Percentiles rank a stretch among this genome's conserved stretches.
phyloP scores from a whole-genome alignment of 2,888 invertebrate genomes.

The Brachyptera putata region DNA sequence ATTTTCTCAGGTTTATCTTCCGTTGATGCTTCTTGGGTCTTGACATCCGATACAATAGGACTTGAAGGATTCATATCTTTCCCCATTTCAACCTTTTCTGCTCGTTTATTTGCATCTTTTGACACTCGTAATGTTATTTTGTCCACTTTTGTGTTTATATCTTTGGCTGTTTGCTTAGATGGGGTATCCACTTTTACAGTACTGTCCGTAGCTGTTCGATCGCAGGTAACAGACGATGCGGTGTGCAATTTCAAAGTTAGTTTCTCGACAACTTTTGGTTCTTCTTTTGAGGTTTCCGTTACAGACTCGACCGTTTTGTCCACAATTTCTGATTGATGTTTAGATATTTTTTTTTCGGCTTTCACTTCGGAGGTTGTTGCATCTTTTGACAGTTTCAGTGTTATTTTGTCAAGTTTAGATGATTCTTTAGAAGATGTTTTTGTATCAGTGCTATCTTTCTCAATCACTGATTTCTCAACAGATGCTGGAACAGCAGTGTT shows the following conservation, averaged over 20 bases:
- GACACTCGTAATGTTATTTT: conserved; percentile 21
- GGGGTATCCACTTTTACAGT: background rate
- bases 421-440: conserved; percentile 45
- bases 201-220: conserved; percentile 35
- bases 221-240: background rate
- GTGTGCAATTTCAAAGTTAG: conserved; percentile 36
- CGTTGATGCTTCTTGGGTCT: background rate
- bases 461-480: background rate
- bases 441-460: background rate
- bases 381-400: conserved; percentile 27
- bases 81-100: conserved; percentile 17
- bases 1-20: conserved; percentile 28
- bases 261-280: conserved; percentile 26
- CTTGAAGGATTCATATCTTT: conserved; percentile 2
- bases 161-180: background rate
- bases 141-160: conserved; percentile 43
- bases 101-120: conserved; percentile 19
- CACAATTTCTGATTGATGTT: background rate
- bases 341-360: conserved; percentile 10
- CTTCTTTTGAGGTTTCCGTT: conserved; percentile 2
- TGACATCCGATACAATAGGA: background rate
- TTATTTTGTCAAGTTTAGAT: conserved; percentile 27
- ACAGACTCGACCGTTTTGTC: background rate
- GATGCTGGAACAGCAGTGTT: conserved; percentile 36
- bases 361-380: conserved; percentile 20